phyloP scores from a whole-genome alignment of 1,140 invertebrate species.

The Ostrea denselamellosa region DNA sequence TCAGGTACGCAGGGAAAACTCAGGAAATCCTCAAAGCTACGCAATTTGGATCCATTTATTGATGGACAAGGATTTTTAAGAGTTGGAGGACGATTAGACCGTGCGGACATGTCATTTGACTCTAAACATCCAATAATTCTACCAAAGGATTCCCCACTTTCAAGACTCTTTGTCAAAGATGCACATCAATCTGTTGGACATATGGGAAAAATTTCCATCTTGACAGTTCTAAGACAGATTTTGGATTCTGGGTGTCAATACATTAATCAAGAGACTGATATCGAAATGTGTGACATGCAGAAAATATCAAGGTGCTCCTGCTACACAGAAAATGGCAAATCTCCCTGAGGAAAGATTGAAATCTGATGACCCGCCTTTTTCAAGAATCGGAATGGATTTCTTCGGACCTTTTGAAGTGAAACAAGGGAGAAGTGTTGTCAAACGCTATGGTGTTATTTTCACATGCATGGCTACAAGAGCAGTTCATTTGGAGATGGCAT shows the following conservation, averaged over 20 bases:
- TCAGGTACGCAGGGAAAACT: background rate
- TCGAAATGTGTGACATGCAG: slow-evolving; percentile 61
- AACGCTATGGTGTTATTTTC: slow-evolving; percentile 53
- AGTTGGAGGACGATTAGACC: slow-evolving; percentile 52
- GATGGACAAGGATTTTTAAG: slow-evolving; percentile 41
- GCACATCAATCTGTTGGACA: slow-evolving; percentile 50
- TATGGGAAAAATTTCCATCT: slow-evolving; percentile 52
- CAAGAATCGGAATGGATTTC: slow-evolving; percentile 54
- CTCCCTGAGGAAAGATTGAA: slow-evolving; percentile 59
- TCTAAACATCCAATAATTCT: slow-evolving; percentile 55
- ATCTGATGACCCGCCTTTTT: slow-evolving; percentile 57
- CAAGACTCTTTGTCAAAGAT: slow-evolving; percentile 45
- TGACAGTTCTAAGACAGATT: slow-evolving; percentile 45
- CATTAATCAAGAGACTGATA: slow-evolving; percentile 43
- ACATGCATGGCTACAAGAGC: slow-evolving; percentile 46
- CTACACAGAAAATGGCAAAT: slow-evolving; percentile 60
- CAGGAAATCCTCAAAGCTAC: slow-evolving; percentile 43
- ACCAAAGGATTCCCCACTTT: slow-evolving; percentile 48
- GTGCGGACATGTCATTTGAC: slow-evolving; percentile 48
- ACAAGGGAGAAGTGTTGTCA: slow-evolving; percentile 44
- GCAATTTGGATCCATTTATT: slow-evolving; percentile 51
- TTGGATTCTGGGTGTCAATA: slow-evolving; percentile 49
- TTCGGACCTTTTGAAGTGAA: slow-evolving; percentile 62
- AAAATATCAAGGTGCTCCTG: slow-evolving; percentile 47
- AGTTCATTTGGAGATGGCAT: slow-evolving; percentile 55